Evolutionary conservation across 2,888 invertebrate species (phyloP).

Genomic region (Crepidodera aurea): DNA sequence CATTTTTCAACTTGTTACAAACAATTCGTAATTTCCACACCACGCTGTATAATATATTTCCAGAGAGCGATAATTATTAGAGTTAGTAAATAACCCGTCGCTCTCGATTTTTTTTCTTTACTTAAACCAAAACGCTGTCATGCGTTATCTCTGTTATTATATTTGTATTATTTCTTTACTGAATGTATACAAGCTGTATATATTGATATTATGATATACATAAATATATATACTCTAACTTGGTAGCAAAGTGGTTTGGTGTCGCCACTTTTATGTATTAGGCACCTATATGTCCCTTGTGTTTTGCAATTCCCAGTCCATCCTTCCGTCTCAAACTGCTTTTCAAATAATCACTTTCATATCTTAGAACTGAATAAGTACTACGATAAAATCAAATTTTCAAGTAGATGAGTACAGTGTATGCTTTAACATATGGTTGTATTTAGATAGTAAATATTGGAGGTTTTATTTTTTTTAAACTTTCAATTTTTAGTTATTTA

Average conservation of each 20-base stretch:
- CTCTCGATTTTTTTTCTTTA: slow-evolving; percentile 57
- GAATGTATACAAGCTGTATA: slow-evolving; percentile 63
- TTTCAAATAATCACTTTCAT: slow-evolving; percentile 18
- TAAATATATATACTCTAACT: slow-evolving; percentile 58
- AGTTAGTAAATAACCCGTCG: slow-evolving; percentile 24
- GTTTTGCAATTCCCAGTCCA: slow-evolving; percentile 58
- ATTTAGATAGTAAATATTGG: not conserved
- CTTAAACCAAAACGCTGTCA: slow-evolving; percentile 50
- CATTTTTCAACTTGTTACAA: slow-evolving; percentile 7
- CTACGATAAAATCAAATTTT: not conserved
- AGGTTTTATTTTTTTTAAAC: not conserved
- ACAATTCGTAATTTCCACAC: slow-evolving; percentile 13
- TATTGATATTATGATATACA: slow-evolving; percentile 58
- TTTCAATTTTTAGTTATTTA: not conserved
- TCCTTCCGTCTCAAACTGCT: slow-evolving; percentile 57
- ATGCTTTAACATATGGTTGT: not conserved
- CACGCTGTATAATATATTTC: slow-evolving; percentile 33
- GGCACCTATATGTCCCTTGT: slow-evolving; percentile 60
- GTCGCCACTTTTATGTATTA: slow-evolving; percentile 60
- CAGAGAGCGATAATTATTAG: slow-evolving; percentile 22
- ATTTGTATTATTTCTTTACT: slow-evolving; percentile 59
- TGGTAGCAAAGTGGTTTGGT: slow-evolving; percentile 60
- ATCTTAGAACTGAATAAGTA: not conserved
- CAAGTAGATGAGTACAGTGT: not conserved
- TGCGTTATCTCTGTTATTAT: slow-evolving; percentile 51